Evolutionary conservation across 2,797 vertebrate species (phyloP), one percentile per base, ranked within the genome.

Genomic region (Sebastes matsubarae): DNA sequence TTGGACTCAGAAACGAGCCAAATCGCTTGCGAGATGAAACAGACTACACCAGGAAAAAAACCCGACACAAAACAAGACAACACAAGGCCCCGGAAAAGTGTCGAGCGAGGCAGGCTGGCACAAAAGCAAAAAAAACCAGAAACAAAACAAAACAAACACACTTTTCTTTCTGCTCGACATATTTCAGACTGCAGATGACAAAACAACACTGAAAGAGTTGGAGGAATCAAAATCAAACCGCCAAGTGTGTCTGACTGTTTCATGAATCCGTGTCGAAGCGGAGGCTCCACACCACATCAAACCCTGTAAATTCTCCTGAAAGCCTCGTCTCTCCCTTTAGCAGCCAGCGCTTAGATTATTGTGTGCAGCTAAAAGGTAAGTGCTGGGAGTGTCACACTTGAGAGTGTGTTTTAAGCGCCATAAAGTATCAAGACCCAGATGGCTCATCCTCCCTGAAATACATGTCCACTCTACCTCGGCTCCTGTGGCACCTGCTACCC

Each of bases 361-460:
- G 90, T 88, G 90, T 84, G 90, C 88, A 38, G 82, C 93, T 93
- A 91, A 93, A 91, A 91, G 89, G 85, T 91, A 91, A 91, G 89
- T 88, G 89, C 88, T 87, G 88, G 80, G 89, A 89, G 91, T 81
- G 92, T 90, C 91, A 92, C 89, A 91, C 90, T 93, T 85, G 85
- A 90, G 91, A 92, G 88, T 83, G 80, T 90, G 86, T 93, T 93
- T 93, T 93, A 93, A 93, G 85, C 77, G 81, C 91, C 91, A 90
- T 92, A 92, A 91, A 91, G 84, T 90, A 92, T 86, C 70, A 85
- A 92, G 92, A 93, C 95, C 91, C 96, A 96, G 95, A 95, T 96
- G 96, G 93, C 90, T 93, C 87, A 85, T 95, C 90, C 80, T 86
- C 78, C 71, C 82, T 87, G 89, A 94, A 94, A 95, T 95, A 90